These are phyloP conservation scores for Galerucella calmariensis DNA, from an alignment of 2,888 invertebrate genomes.

Conservation along the genomic window DNA sequence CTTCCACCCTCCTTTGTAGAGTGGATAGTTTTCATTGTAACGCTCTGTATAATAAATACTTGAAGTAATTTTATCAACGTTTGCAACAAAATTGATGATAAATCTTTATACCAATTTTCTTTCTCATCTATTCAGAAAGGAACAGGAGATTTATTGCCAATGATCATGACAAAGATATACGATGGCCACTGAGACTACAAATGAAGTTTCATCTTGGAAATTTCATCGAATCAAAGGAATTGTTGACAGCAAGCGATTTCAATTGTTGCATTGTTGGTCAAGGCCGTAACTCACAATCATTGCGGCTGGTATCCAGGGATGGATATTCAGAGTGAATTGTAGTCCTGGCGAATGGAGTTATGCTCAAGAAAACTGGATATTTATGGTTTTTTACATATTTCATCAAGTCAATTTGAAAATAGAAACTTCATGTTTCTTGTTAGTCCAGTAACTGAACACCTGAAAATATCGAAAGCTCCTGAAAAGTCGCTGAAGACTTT, in stretches of 20 bases:
- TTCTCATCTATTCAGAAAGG: slow-evolving; percentile 19
- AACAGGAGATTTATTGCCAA: slow-evolving; percentile 30
- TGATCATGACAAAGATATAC: slow-evolving; percentile 29
- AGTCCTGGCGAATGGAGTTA: not conserved
- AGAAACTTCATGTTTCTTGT: no score
- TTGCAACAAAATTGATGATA: slow-evolving; percentile 18
- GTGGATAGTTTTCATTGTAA: no score
- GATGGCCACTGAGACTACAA: slow-evolving; percentile 19
- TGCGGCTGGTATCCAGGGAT: not conserved
- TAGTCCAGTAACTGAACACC: no score
- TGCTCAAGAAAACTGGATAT: not conserved
- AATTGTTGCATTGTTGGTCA: slow-evolving; percentile 38
- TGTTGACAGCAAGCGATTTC: slow-evolving; percentile 33
- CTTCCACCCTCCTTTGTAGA: no score
- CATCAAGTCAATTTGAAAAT: no score
- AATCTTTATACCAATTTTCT: slow-evolving; percentile 29
- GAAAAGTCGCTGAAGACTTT: no score
- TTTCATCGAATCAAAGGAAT: slow-evolving; percentile 29
- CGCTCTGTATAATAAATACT: not conserved
- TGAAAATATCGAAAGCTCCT: no score
- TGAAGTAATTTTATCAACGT: not conserved
- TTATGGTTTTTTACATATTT: no score
- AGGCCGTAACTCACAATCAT: not conserved
- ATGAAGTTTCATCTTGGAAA: slow-evolving; percentile 31
- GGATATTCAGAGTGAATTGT: not conserved